phyloP scores from a whole-genome alignment of 2,888 invertebrate species.

The Polydrusus cervinus region DNA sequence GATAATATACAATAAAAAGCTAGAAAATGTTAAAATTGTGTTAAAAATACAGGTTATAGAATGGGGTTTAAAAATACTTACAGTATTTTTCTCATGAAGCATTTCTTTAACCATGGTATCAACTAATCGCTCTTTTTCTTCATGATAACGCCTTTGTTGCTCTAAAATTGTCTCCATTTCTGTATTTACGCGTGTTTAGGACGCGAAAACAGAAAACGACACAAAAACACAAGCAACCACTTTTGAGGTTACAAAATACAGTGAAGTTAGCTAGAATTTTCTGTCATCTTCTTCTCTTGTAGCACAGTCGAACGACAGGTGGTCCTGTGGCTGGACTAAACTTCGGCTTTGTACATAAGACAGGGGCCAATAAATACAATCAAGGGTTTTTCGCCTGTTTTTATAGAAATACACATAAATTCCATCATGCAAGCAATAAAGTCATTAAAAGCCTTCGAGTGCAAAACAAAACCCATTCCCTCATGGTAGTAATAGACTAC shows the following conservation, averaged over 20 bases:
- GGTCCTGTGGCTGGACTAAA: no score
- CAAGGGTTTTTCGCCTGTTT: no score
- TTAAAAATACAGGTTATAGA: not conserved
- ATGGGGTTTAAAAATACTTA: slow-evolving; percentile 68
- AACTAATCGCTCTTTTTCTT: slow-evolving; percentile 95
- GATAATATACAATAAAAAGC: slow-evolving; percentile 8
- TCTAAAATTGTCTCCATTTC: slow-evolving; percentile 97
- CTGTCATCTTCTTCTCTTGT: not conserved
- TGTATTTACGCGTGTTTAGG: not conserved
- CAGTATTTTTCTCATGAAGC: slow-evolving; percentile 91
- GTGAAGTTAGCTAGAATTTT: slow-evolving; percentile 10
- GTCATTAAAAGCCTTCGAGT: no score
- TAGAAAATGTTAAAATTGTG: no score
- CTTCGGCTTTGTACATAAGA: no score
- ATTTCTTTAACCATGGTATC: slow-evolving; percentile 98
- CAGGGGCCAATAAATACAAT: no score
- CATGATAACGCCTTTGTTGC: slow-evolving; percentile 97
- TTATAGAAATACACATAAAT: no score
- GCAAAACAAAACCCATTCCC: no score
- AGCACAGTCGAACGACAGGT: no score
- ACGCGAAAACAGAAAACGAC: not conserved
- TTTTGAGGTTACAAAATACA: slow-evolving; percentile 6
- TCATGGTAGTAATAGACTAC: no score
- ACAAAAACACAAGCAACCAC: not conserved
- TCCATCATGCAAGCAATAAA: no score